A percentile compares a stretch with the other conserved stretches of the same genome.
Evolutionary conservation across 2,113 vertebrate species (phyloP).

Genomic region (Xyliphius kryptos): DNA sequence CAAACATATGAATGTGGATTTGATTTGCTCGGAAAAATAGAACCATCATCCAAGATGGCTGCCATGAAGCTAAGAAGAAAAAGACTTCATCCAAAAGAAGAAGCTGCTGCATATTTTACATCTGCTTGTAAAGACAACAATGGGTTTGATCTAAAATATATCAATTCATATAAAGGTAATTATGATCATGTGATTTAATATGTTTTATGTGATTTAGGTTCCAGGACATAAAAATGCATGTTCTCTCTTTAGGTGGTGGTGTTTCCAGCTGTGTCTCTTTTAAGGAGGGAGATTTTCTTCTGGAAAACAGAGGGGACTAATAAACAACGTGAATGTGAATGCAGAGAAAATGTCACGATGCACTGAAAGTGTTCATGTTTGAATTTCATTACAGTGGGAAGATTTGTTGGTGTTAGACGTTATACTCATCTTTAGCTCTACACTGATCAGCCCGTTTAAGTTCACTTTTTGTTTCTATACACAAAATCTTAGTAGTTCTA

Average conservation of each 20-base stretch:
- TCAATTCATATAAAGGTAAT: constrained; percentile 29
- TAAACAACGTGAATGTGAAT: background rate
- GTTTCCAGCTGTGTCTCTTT: constrained; percentile 29
- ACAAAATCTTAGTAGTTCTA: background rate
- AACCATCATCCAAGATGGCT: background rate
- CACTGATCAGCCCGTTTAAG: background rate
- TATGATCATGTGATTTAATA: background rate
- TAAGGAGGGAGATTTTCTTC: constrained; percentile 29
- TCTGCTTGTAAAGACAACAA: constrained; percentile 14
- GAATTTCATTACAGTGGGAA: constrained; percentile 33
- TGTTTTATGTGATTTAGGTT: too few relatives aligned
- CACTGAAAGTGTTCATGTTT: constrained; percentile 36
- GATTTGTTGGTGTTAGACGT: background rate
- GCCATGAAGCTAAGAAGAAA: background rate
- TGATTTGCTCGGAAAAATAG: background rate
- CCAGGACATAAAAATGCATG: too few relatives aligned
- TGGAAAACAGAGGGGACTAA: constrained; percentile 33
- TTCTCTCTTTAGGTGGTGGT: constrained; percentile 21
- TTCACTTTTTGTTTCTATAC: background rate
- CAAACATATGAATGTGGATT: too few relatives aligned
- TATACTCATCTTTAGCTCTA: background rate
- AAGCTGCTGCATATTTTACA: constrained; percentile 9
- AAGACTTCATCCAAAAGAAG: background rate
- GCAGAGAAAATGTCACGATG: constrained; percentile 9
- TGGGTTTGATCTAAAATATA: constrained; percentile 21